Percentiles rank a stretch among this genome's conserved stretches.
phyloP scores from a whole-genome alignment of 2,888 invertebrate species.

The Pomacea canaliculata region DNA sequence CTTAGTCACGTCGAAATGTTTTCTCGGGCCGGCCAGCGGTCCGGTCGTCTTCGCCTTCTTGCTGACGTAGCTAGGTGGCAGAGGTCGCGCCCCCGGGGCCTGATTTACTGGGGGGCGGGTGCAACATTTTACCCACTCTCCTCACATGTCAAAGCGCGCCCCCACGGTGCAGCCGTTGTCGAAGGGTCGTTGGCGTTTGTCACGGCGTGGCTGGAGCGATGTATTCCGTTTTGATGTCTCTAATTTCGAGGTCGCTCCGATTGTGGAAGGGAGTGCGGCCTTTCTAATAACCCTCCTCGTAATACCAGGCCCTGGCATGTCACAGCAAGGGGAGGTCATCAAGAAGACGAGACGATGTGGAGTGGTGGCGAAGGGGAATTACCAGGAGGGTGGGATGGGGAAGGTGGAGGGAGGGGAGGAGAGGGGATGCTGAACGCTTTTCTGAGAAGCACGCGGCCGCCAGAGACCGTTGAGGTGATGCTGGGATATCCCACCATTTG shows the following conservation, averaged over 20 bases:
- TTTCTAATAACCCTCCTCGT: conserved; percentile 3
- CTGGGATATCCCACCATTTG: too few relatives aligned
- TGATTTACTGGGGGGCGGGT: conserved; percentile 5
- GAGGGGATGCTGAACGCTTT: background rate
- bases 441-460: background rate
- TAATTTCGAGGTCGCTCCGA: conserved; percentile 12
- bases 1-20: background rate
- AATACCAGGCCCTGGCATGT: background rate
- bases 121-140: background rate
- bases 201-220: conserved; percentile 8
- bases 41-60: background rate
- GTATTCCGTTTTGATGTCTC: conserved; percentile 14
- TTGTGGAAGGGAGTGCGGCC: conserved; percentile 9
- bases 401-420: background rate
- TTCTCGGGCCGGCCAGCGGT: background rate
- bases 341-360: background rate
- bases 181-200: conserved; percentile 11
- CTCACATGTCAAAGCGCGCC: conserved; percentile 8
- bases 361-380: background rate
- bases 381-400: background rate
- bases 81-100: background rate
- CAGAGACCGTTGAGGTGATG: too few relatives aligned
- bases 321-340: background rate
- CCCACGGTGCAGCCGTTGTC: background rate
- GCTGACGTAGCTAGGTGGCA: background rate